Evolutionary conservation across 2,888 invertebrate genomes (phyloP).

Genomic region (Agrotis ipsilon): DNA sequence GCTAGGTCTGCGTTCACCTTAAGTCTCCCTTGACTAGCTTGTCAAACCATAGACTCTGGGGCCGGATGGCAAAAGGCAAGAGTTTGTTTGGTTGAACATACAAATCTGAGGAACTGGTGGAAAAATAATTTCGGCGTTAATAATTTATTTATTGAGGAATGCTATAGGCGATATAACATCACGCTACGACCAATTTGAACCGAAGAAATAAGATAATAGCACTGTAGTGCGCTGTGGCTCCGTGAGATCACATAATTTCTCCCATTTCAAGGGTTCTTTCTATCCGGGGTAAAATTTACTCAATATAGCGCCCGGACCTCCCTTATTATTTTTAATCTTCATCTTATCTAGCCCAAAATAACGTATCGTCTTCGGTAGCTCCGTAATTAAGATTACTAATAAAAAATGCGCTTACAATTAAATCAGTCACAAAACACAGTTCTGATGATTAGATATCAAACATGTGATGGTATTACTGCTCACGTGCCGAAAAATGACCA

Average conservation of each 20-base stretch:
- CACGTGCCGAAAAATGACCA: background rate
- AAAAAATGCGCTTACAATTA: constrained; percentile 30
- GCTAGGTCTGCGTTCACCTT: no score
- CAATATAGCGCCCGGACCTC: constrained; percentile 1
- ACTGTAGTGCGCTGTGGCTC: background rate
- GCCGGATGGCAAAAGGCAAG: no score
- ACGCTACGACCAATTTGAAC: no score
- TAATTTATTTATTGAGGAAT: no score
- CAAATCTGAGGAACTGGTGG: no score
- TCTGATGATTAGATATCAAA: constrained; percentile 27
- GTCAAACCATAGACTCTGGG: no score
- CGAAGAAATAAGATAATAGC: no score
- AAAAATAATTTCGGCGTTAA: no score
- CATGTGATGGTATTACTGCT: constrained; percentile 4
- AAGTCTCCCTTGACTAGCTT: no score
- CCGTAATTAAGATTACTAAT: constrained; percentile 16
- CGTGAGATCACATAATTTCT: background rate
- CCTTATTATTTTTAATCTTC: constrained; percentile 18
- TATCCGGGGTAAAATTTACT: background rate
- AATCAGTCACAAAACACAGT: constrained; percentile 21
- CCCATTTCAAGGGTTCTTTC: background rate
- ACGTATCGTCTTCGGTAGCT: constrained; percentile 15
- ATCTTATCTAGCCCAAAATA: constrained; percentile 19
- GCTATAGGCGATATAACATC: no score
- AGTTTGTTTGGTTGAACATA: no score